phyloP scores from a whole-genome alignment of 2,888 invertebrate species.

The Calephelis perditalis region DNA sequence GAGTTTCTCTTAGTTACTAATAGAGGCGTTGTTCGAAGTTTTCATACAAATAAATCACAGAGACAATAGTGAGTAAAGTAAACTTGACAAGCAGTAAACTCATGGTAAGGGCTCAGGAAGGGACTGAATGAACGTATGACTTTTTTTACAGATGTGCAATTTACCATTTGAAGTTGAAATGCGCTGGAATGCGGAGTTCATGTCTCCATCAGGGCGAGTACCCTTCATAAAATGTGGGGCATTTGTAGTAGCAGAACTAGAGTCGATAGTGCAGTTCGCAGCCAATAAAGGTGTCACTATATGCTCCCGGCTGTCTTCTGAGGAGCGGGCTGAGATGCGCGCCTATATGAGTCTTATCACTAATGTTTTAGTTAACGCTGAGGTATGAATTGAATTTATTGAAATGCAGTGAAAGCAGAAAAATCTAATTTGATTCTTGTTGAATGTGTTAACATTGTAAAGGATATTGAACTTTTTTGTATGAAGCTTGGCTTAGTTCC shows the following conservation, averaged over 20 bases:
- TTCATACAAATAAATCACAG: too few species aligned
- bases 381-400: conserved; percentile 69
- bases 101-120: too few species aligned
- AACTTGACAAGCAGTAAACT: too few species aligned
- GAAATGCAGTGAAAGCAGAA: too few species aligned
- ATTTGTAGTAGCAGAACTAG: conserved; percentile 92
- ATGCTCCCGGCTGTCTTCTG: conserved; percentile 82
- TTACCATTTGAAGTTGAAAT: conserved; percentile 90
- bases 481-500: too few species aligned
- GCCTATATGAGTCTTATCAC: conserved; percentile 95
- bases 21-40: too few species aligned
- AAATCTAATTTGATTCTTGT: too few species aligned
- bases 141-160: conserved; percentile 85
- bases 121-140: not conserved
- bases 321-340: conserved; percentile 93
- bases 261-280: conserved; percentile 93
- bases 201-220: conserved; percentile 96
- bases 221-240: conserved; percentile 95
- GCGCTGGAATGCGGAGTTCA: conserved; percentile 94
- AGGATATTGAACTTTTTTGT: too few species aligned
- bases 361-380: conserved; percentile 93
- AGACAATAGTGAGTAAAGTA: too few species aligned
- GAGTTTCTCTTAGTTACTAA: too few species aligned
- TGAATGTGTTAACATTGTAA: too few species aligned
- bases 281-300: conserved; percentile 89